Conservation (phyloP, 92 coral and sea anemone species). For the Plumapathes pennacea region DNA sequence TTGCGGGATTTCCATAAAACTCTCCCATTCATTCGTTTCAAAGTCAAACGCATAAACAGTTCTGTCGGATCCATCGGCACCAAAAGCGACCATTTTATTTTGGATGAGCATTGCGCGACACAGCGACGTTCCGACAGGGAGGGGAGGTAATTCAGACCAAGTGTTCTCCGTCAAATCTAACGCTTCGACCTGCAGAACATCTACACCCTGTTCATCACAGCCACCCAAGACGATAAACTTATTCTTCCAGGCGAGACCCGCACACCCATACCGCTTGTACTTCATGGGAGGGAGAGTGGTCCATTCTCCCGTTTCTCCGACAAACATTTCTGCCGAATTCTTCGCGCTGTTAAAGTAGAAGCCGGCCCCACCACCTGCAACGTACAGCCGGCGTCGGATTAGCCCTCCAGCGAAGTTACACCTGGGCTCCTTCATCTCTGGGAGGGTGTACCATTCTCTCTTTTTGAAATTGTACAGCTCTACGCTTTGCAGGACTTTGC, state of each 20-base stretch:
- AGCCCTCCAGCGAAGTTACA: conserved; percentile 83
- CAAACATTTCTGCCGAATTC: conserved; percentile 72
- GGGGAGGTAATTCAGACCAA: conserved; percentile 62
- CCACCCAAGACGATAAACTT: conserved; percentile 85
- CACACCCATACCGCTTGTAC: conserved; percentile 73
- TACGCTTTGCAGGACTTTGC: conserved; percentile 70
- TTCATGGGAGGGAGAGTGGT: conserved; percentile 70
- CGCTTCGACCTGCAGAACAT: conserved; percentile 70
- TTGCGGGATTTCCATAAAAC: conserved; percentile 49
- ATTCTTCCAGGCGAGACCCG: conserved; percentile 67
- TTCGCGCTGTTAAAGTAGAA: conserved; percentile 88
- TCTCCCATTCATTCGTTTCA: conserved; percentile 64
- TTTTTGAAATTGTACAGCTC: conserved; percentile 72
- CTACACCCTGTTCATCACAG: conserved; percentile 56
- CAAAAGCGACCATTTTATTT: conserved; percentile 62
- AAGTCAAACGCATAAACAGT: conserved; percentile 66
- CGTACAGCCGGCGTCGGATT: conserved; percentile 58
- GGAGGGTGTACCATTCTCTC: conserved; percentile 73
- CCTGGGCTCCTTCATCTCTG: conserved; percentile 60
- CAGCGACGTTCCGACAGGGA: conserved; percentile 66
- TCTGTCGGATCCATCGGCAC: conserved; percentile 68
- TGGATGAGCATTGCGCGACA: conserved; percentile 70
- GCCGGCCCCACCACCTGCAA: conserved; percentile 80
- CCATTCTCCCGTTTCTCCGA: conserved; percentile 76
- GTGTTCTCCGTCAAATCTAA: conserved; percentile 46